Evolutionary conservation across 1,140 invertebrate genomes (phyloP).

Genomic region (Drosophila lini): DNA sequence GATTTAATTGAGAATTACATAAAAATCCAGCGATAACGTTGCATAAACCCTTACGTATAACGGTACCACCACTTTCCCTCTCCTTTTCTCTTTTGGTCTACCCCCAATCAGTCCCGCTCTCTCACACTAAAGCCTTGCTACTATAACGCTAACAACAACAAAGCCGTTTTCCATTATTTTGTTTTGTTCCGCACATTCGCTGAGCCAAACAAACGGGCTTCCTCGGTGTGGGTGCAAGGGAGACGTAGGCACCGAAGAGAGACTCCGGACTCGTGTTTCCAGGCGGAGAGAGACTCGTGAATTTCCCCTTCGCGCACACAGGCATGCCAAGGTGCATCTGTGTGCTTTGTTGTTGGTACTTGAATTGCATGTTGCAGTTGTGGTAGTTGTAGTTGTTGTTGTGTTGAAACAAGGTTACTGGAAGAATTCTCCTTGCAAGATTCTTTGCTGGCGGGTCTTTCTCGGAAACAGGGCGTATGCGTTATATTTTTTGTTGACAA

Average conservation of each 20-base stretch:
- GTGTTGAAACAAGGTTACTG: constrained; percentile 56
- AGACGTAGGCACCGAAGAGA: constrained; percentile 16
- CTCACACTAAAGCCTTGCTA: background rate
- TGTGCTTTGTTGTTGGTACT: constrained; percentile 6
- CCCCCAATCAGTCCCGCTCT: background rate
- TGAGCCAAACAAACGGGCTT: constrained; percentile 57
- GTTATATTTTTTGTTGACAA: background rate
- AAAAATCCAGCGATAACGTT: constrained; percentile 64
- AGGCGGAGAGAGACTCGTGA: constrained; percentile 7
- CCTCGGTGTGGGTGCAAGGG: background rate
- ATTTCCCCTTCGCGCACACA: constrained; percentile 25
- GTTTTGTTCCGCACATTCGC: constrained; percentile 73
- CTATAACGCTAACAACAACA: constrained; percentile 26
- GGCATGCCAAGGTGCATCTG: background rate
- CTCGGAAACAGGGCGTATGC: constrained; percentile 38
- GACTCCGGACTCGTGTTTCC: constrained; percentile 13
- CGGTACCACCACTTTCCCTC: constrained; percentile 2
- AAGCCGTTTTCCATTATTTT: constrained; percentile 62
- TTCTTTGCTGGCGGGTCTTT: constrained; percentile 8
- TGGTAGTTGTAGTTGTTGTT: background rate
- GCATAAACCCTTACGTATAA: constrained; percentile 68
- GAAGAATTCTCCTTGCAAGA: constrained; percentile 54
- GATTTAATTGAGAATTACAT: constrained; percentile 67
- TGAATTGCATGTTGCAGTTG: constrained; percentile 33
- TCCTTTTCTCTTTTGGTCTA: background rate